A percentile compares a stretch with the other conserved stretches of the same genome.
Conservation (phyloP, 1,140 invertebrate genomes). For the Anastatus disparis region DNA sequence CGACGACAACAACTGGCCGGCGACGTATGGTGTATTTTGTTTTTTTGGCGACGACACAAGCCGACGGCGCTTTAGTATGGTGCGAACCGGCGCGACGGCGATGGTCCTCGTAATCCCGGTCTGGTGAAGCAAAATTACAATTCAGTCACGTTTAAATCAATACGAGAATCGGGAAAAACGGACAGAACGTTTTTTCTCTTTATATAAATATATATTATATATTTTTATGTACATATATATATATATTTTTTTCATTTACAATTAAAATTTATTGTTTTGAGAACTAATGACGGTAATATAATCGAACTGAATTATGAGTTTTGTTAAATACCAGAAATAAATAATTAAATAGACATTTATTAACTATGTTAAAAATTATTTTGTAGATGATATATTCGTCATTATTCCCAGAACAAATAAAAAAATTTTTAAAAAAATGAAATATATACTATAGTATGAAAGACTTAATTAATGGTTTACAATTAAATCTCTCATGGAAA, state of each 20-base stretch:
- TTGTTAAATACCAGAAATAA: no score
- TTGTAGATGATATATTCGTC: no score
- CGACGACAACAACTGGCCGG: slow-evolving; percentile 23
- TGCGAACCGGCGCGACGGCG: slow-evolving; percentile 82
- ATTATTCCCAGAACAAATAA: no score
- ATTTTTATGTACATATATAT: no score
- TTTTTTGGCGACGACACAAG: slow-evolving; percentile 43
- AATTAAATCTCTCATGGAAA: slow-evolving; percentile 6
- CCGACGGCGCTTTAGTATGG: slow-evolving; percentile 74
- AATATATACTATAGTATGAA: background rate
- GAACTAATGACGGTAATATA: no score
- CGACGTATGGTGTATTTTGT: slow-evolving; percentile 56
- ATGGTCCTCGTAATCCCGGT: slow-evolving; percentile 77
- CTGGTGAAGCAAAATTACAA: slow-evolving; percentile 66
- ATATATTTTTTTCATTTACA: no score
- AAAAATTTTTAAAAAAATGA: no score
- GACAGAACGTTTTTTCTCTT: slow-evolving; percentile 40
- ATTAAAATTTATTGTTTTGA: no score
- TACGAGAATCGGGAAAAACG: slow-evolving; percentile 51
- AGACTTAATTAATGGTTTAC: slow-evolving; percentile 17
- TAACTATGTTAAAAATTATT: no score
- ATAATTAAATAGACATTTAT: no score
- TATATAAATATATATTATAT: no score
- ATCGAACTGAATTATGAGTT: no score
- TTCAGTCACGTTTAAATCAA: slow-evolving; percentile 60